Conservation (phyloP, 2,113 vertebrate genomes). For the Caloenas nicobarica region DNA sequence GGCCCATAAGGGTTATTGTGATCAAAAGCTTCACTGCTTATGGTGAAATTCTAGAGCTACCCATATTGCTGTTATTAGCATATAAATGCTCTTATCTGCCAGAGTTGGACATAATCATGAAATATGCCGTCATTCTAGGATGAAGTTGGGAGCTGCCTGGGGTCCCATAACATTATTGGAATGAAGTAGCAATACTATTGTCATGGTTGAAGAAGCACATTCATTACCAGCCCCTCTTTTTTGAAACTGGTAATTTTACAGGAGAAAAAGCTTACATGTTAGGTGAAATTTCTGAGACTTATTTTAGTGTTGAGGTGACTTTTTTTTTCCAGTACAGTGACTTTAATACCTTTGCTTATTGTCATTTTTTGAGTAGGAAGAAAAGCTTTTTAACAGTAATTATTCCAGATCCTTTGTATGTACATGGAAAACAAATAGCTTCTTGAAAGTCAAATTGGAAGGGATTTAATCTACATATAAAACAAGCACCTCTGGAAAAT, state of each 20-base stretch:
- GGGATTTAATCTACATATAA: not conserved
- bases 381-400: not conserved
- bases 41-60: slow-evolving; percentile 38
- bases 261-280: not conserved
- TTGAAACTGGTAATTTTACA: slow-evolving; percentile 15
- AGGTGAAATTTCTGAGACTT: slow-evolving; percentile 15
- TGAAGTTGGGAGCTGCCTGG: slow-evolving; percentile 25
- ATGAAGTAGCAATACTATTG: slow-evolving; percentile 49
- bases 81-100: slow-evolving; percentile 70
- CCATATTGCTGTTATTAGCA: slow-evolving; percentile 64
- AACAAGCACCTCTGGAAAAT: not conserved
- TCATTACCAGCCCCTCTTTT: slow-evolving; percentile 25
- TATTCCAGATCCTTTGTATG: not conserved
- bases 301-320: not conserved
- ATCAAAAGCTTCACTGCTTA: slow-evolving; percentile 62
- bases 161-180: slow-evolving; percentile 48
- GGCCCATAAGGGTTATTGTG: slow-evolving; percentile 49
- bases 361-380: not conserved
- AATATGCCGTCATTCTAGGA: slow-evolving; percentile 57
- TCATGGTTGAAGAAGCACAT: slow-evolving; percentile 45
- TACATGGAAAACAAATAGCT: not conserved
- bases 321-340: not conserved
- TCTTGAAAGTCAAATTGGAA: not conserved
- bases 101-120: slow-evolving; percentile 66
- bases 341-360: not conserved